These are phyloP conservation scores for Diabrotica undecimpunctata DNA, from an alignment of 1,140 invertebrate genomes.

Conservation along the genomic window DNA sequence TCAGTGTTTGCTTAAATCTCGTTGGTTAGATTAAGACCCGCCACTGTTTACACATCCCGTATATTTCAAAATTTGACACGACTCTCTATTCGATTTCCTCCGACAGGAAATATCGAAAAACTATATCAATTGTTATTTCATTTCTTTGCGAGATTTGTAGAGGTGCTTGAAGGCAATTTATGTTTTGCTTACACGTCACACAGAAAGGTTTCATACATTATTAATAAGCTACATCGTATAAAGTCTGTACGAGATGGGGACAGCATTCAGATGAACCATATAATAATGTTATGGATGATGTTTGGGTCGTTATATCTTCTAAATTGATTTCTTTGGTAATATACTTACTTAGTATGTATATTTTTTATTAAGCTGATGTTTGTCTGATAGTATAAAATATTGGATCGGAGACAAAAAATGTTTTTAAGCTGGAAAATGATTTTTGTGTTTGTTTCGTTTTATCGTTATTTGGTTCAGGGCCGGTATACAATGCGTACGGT, in stretches of 20 bases:
- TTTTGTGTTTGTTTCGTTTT: too few relatives aligned
- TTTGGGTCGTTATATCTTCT: too few relatives aligned
- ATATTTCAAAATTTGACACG: conserved; percentile 1
- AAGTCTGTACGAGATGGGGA: conserved; percentile 6
- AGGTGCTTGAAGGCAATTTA: conserved; percentile 13
- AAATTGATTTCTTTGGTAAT: too few relatives aligned
- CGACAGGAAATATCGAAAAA: conserved; percentile 4
- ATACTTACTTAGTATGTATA: too few relatives aligned
- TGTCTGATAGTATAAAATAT: too few relatives aligned
- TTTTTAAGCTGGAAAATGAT: too few relatives aligned
- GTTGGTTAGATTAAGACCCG: too few relatives aligned
- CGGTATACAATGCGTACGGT: too few relatives aligned
- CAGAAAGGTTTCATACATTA: conserved; percentile 17
- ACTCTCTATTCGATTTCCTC: neutral
- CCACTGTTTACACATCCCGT: neutral
- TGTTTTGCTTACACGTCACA: conserved; percentile 16
- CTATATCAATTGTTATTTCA: conserved; percentile 14
- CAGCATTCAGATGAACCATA: neutral
- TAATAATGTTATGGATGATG: neutral
- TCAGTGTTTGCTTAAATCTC: too few relatives aligned
- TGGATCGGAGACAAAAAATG: too few relatives aligned
- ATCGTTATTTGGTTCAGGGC: too few relatives aligned
- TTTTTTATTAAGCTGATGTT: too few relatives aligned
- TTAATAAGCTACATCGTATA: conserved; percentile 14
- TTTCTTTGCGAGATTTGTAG: conserved; percentile 13